A percentile compares a stretch with the other conserved stretches of the same genome.
phyloP scores from a whole-genome alignment of 2,113 vertebrate genomes.

The Microcebus murinus region DNA sequence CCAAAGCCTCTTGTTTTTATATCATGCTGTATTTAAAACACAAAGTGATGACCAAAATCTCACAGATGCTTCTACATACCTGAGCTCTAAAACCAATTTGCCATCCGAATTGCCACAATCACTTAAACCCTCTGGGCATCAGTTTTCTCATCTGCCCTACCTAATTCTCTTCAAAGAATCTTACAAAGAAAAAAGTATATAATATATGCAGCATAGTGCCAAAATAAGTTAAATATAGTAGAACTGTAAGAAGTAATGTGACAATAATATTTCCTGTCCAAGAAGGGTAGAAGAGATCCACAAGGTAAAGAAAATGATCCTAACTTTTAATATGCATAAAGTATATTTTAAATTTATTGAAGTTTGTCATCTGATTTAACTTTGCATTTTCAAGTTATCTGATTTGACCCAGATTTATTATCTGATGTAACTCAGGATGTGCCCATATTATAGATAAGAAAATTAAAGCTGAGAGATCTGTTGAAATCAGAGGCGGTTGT shows the following conservation, averaged over 20 bases:
- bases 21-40: neutral
- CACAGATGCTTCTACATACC: neutral
- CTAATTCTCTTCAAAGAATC: neutral
- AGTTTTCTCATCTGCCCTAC: neutral
- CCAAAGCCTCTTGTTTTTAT: neutral
- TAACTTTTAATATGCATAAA: neutral
- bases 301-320: neutral
- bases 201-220: neutral
- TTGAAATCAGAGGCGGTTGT: constrained; percentile 11
- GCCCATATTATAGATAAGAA: neutral
- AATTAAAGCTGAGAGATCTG: neutral
- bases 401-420: neutral
- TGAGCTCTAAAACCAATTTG: neutral
- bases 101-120: neutral
- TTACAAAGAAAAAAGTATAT: neutral
- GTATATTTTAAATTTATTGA: neutral
- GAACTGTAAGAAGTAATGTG: neutral
- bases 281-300: neutral
- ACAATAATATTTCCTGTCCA: neutral
- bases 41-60: neutral
- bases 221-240: neutral
- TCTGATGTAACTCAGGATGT: neutral
- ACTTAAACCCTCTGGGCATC: neutral
- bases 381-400: neutral
- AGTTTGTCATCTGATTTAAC: neutral